A percentile compares a stretch with the other conserved stretches of the same genome.
phyloP scores from a whole-genome alignment of 2,797 vertebrate genomes.

The Pygocentrus nattereri region DNA sequence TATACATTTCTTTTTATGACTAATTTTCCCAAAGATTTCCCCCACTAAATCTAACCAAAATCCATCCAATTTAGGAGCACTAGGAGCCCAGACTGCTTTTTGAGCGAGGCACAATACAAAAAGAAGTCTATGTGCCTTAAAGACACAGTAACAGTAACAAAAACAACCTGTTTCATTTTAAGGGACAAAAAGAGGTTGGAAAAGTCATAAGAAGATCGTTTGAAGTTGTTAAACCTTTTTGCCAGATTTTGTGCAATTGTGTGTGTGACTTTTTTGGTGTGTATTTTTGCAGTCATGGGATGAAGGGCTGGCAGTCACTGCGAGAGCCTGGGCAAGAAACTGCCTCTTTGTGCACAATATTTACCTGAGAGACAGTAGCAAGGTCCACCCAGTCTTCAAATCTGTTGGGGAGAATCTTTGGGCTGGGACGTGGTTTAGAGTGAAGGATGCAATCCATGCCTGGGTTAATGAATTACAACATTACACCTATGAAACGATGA shows the following conservation, averaged over 20 bases:
- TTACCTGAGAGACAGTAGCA: constrained; percentile 47
- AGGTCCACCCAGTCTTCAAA: constrained; percentile 71
- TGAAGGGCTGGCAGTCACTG: constrained; percentile 75
- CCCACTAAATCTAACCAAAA: no score
- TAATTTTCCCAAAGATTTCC: no score
- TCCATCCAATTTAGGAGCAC: no score
- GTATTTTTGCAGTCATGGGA: constrained; percentile 83
- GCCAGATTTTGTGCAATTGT: no score
- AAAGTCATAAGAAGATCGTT: neutral
- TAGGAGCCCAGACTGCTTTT: no score
- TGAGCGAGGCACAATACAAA: no score
- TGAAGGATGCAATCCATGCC: constrained; percentile 37
- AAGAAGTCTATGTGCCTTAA: no score
- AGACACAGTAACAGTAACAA: no score
- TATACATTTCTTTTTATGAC: no score
- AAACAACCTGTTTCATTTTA: no score
- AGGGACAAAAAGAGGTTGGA: no score
- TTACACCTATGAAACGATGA: constrained; percentile 59
- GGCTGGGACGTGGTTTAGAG: constrained; percentile 41
- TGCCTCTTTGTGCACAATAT: constrained; percentile 71
- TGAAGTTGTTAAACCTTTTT: neutral
- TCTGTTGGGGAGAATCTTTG: constrained; percentile 83
- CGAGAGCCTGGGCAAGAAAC: constrained; percentile 74
- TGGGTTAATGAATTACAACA: constrained; percentile 70
- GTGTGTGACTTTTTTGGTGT: constrained; percentile 3